Evolutionary conservation across 2,113 vertebrate genomes (phyloP), one percentile per base, ranked within the genome.

Genomic region (Regulus satrapa): DNA sequence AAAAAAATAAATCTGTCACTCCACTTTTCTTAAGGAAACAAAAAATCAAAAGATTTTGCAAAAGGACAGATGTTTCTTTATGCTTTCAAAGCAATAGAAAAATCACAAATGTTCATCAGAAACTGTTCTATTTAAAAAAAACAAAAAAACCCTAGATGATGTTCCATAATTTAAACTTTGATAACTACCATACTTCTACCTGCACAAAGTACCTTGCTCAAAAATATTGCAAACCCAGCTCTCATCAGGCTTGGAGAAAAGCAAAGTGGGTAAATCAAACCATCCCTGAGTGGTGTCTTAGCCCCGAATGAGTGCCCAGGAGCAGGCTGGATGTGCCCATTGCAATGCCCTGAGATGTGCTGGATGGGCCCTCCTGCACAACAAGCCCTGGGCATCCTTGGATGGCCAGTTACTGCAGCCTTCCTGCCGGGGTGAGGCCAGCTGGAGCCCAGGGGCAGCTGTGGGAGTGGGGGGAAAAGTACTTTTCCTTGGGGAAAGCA

Each of bases 281-380:
- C 82, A 5, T 34, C 19, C n/a, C 1, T 7, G 36, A 28, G 73
- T 2, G 6, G 18, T 23, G 34, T 40, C 59, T 63, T 32, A 55
- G 67, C 54, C 40, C 40, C 8, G 43, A 28, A 6, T 1, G 68
- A 16, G 43, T 8, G 2, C 24, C 48, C 41, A 17, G 63, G 29
- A 76, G 1, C 18, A 34, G 73, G 32, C 6, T 21, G 45, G 40
- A 14, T 14, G 1, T 24, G 36, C 23, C 34, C 34, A 1, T 12
- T 0, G 2, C 0, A 4, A 32, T 6, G 3, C 12, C 45, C 34
- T 2, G 49, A 18, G 46, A 9, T 1, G 8, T 4, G 23, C 4
- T 17, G 68, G 36, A 6, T 36, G 45, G 51, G 12, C 32, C 55
- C 23, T n/a, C 40, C 69, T 5, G 40, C 29, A 9, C 55, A 69